Evolutionary conservation across 2,113 vertebrate genomes (phyloP), one percentile per base, ranked within the genome.

Genomic region (Lamprologus ornatipinnis): DNA sequence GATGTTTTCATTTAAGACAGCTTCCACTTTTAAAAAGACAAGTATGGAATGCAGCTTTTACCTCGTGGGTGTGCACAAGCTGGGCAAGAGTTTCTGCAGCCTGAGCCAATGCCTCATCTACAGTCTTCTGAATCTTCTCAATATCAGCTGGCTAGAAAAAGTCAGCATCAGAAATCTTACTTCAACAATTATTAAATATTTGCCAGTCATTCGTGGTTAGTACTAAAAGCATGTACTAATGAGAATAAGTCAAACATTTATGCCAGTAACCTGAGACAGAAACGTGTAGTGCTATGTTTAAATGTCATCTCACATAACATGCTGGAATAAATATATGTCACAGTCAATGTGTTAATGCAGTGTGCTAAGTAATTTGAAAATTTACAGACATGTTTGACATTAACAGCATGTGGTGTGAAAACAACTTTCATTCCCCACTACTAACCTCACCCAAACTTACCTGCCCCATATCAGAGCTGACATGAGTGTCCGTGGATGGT

Each of bases 51-150:
- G 33, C 51, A 83, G 49, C 49, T 26, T 73, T 91, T 60, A 96
- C 96, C 93, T 96, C 68, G 9, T 92, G 70, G 68, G 95, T 89
- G 28, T 57, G 49, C 31, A 95, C 86, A 37, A 97, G 91, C 45
- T 85, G 73, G 17, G 86, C 75, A 6, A 95, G 57, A 75, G 92
- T 96, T 90, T 93, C 80, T 58, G 86, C 85, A 73, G 94, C 96
- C 7, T 37, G 86, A 15, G 6, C 79, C 58, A 96, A 85, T 0
- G 94, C 94, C 45, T 96, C 92, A 19, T 95, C 93, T 84, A 97
- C 55, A 4, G 2, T 21, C 19, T 13, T 92, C 70, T 92, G 49
- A 81, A 87, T 82, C 13, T 91, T 90, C 42, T 87, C 70, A 5
- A 75, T 6, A 33, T 91, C 87, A 78, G 58, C 60, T 26, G 60